Evolutionary conservation across 2,888 invertebrate species (phyloP), one percentile per base, ranked within the genome.

Genomic region (Ypsolopha scabrella): DNA sequence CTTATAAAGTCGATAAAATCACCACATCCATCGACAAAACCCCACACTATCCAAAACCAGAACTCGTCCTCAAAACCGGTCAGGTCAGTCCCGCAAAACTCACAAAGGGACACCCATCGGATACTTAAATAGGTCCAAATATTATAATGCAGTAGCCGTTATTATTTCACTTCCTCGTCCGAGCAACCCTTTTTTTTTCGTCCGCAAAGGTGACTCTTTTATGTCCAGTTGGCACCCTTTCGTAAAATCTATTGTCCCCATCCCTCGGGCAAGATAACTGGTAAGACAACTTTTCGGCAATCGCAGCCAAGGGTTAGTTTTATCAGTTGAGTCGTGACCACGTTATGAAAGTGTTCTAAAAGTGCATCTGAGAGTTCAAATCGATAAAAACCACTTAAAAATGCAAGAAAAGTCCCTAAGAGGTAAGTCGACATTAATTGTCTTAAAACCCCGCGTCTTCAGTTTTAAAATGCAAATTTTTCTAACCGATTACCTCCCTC

Each of bases 101-200:
- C 70, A 83, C 83, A 85, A 85, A 78, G 74, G 75, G 58, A 62
- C 55, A 72, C 76, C 78, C 80, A 75, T 66, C 79, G 81, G 85
- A 80, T 85, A 86, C 81, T 85, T 80, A 86, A 86, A 85, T 85
- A 83, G 83, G 83, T 83, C 85, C 83, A 83, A 83, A 83, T 73
- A 83, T 81, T 78, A 83, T 80, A 83, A 82, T 82, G 70, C 65
- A 69, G 68, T 70, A 63, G 13, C 50, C 68, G 66, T 67, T 79
- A 81, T 82, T 82, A 78, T 75, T 72, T 57, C 58, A 61, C 65
- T 45, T 51, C 36, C 48, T 24, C 6, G 33, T 33, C 48, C 24
- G 39, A n/a, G 33, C 60, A 62, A 63, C 61, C 64, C 67, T 67
- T 68, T 67, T 65, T 69, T 50, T 58, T 24, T 24, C 14, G 10